Conservation (phyloP, 2,113 vertebrate genomes). For the Spilogale gracilis region DNA sequence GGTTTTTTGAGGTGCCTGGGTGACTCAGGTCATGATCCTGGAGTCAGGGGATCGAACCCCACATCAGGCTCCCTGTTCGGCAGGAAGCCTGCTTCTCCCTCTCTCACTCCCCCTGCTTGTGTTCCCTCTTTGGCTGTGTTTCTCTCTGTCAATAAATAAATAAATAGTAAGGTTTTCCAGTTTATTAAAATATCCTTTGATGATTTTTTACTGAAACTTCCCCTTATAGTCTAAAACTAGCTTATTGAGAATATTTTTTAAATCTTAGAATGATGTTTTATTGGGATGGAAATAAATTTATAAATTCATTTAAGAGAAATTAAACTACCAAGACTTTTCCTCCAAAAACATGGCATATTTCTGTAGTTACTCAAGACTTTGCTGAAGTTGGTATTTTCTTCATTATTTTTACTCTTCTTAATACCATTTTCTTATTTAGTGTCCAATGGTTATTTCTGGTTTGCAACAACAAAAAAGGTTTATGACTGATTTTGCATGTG, state of each 20-base stretch:
- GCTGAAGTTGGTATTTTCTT: neutral
- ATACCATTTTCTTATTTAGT: neutral
- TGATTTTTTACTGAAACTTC: neutral
- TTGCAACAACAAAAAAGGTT: neutral
- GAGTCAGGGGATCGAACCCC: too few relatives aligned
- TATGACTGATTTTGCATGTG: neutral
- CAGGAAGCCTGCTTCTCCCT: too few relatives aligned
- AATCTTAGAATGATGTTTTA: neutral
- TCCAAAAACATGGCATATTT: neutral
- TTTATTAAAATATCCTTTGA: neutral
- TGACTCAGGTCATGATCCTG: too few relatives aligned
- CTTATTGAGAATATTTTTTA: neutral
- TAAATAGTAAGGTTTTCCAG: neutral
- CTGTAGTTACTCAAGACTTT: neutral
- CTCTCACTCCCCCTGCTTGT: too few relatives aligned
- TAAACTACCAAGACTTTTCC: neutral
- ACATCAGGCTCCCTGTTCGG: too few relatives aligned
- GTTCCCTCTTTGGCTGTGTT: too few relatives aligned
- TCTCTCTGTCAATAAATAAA: too few relatives aligned
- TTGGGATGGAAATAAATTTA: neutral
- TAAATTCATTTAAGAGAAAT: neutral
- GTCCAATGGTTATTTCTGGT: neutral
- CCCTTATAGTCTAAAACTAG: neutral
- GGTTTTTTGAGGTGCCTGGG: neutral
- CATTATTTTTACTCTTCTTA: neutral